Conservation (phyloP, 2,888 invertebrate species). For the Tinea trinotella region DNA sequence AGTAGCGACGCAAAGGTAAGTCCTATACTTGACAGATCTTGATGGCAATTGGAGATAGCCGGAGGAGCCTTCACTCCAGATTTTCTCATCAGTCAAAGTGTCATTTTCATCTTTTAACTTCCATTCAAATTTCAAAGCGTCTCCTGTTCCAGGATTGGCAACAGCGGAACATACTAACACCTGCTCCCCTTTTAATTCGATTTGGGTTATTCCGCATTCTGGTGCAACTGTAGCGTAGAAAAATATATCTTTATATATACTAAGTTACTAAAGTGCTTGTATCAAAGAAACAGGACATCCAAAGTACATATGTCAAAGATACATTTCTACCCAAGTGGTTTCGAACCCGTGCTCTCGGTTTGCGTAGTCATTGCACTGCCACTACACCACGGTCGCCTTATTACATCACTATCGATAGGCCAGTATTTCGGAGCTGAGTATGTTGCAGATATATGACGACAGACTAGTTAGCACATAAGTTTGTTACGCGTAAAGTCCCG, state of each 20-base stretch:
- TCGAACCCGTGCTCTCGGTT: too few species aligned
- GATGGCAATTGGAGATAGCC: constrained; percentile 58
- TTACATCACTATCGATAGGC: too few species aligned
- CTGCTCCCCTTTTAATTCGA: constrained; percentile 80
- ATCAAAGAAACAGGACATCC: too few species aligned
- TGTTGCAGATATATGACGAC: too few species aligned
- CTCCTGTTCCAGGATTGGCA: constrained; percentile 84
- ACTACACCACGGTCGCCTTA: too few species aligned
- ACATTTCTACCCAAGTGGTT: too few species aligned
- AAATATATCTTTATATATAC: background rate
- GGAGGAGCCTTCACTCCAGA: constrained; percentile 52
- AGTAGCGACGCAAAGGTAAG: constrained; percentile 88
- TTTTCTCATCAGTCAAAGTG: constrained; percentile 74
- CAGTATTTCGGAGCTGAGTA: too few species aligned
- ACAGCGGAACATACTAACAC: constrained; percentile 85
- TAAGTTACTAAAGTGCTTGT: too few species aligned
- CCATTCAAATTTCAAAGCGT: constrained; percentile 81
- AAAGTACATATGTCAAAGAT: too few species aligned
- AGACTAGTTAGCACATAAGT: too few species aligned
- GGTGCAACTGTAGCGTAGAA: constrained; percentile 79
- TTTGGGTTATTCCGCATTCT: constrained; percentile 84
- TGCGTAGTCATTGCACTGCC: too few species aligned
- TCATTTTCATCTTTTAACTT: constrained; percentile 88
- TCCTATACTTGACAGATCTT: constrained; percentile 52
- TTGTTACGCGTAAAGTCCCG: too few species aligned